Evolutionary conservation across 2,797 vertebrate species (phyloP).

Genomic region (Hafferia zeledoni): DNA sequence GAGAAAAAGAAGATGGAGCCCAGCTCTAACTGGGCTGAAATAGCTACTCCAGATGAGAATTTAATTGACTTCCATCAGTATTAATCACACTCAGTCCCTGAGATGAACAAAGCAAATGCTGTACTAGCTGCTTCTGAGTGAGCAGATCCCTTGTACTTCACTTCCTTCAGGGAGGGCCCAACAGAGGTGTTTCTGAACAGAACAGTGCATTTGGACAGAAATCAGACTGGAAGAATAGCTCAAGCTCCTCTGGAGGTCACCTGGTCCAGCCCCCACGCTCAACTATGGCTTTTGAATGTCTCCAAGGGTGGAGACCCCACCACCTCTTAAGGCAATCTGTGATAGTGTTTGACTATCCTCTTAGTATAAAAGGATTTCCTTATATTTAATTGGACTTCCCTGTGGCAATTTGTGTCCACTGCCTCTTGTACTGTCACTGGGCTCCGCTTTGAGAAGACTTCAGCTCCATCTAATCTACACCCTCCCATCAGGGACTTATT

Average conservation of each 20-base stretch:
- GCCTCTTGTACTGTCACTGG: not conserved
- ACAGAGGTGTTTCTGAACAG: not conserved
- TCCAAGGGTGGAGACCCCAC: not conserved
- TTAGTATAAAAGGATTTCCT: not conserved
- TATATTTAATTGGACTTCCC: not conserved
- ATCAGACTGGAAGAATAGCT: not conserved
- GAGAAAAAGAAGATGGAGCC: not conserved
- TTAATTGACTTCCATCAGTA: not conserved
- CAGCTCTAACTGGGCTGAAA: not conserved
- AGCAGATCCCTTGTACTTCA: fast-evolving
- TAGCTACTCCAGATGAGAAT: not conserved
- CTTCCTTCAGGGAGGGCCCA: too few relatives aligned
- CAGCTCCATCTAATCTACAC: not conserved
- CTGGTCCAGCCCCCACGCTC: not conserved
- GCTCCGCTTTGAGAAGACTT: not conserved
- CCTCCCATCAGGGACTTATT: not conserved
- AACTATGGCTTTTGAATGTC: not conserved
- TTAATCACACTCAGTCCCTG: not conserved
- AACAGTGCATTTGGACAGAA: not conserved
- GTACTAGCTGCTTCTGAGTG: not conserved
- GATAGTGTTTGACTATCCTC: not conserved
- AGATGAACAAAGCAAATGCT: not conserved
- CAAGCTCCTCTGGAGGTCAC: not conserved
- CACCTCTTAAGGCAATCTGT: not conserved
- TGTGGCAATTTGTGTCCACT: not conserved